Conservation (phyloP, 2,113 vertebrate genomes). For the Sebastes fasciatus region DNA sequence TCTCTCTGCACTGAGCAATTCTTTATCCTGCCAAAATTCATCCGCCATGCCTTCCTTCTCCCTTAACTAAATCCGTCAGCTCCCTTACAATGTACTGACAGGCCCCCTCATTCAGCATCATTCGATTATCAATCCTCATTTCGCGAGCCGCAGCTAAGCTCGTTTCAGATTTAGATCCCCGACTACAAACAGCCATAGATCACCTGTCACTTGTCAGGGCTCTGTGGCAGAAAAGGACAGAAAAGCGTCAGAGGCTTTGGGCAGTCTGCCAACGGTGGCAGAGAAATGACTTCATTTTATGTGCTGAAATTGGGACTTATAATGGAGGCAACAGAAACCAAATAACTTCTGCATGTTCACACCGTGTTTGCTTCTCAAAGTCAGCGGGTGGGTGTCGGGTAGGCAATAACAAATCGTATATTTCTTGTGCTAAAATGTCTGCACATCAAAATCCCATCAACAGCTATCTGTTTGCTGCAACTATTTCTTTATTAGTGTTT, state of each 20-base stretch:
- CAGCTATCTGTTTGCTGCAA: background rate
- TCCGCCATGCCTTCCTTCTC: slow-evolving; percentile 77
- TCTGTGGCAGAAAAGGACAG: slow-evolving; percentile 68
- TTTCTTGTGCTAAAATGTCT: slow-evolving; percentile 27
- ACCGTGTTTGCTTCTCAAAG: slow-evolving; percentile 40
- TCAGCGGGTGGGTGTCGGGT: slow-evolving; percentile 23
- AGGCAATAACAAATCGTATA: slow-evolving; percentile 24
- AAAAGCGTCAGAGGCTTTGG: slow-evolving; percentile 62
- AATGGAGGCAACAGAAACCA: slow-evolving; percentile 64
- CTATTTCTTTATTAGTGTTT: slow-evolving; percentile 24
- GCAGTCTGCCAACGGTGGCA: slow-evolving; percentile 54
- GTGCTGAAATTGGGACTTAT: slow-evolving; percentile 57
- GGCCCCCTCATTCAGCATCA: slow-evolving; percentile 80
- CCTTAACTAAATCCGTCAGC: slow-evolving; percentile 79
- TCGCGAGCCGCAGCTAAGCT: slow-evolving; percentile 67
- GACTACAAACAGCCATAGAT: slow-evolving; percentile 76
- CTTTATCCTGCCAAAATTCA: slow-evolving; percentile 82
- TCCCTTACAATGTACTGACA: slow-evolving; percentile 77
- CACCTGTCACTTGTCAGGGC: slow-evolving; percentile 78
- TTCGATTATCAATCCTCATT: slow-evolving; percentile 84
- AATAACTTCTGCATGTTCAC: slow-evolving; percentile 48
- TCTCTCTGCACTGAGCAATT: slow-evolving; percentile 67
- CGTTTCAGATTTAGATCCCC: slow-evolving; percentile 76
- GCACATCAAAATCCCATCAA: slow-evolving; percentile 31
- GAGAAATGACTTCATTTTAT: slow-evolving; percentile 71